These are phyloP conservation scores for Scomber scombrus DNA, from an alignment of 2,113 vertebrate species.

Conservation along the genomic window DNA sequence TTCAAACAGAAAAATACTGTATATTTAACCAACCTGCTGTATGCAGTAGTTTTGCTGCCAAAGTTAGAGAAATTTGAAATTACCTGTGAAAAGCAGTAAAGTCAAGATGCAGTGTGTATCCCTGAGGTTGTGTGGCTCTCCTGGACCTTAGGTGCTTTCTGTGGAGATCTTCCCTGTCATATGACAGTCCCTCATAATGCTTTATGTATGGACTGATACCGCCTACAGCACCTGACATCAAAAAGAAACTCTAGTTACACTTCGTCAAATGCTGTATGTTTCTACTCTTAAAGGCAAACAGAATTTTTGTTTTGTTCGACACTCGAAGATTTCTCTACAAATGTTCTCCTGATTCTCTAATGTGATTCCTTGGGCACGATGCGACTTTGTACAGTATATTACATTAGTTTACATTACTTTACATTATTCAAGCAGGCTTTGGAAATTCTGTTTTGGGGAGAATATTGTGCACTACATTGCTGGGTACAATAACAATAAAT, in stretches of 20 bases:
- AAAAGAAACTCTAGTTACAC: not conserved
- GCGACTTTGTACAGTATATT: too few relatives aligned
- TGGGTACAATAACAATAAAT: not conserved
- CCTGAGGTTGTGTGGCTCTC: conserved; percentile 50
- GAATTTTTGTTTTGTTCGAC: too few relatives aligned
- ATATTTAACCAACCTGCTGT: not conserved
- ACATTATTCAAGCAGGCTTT: too few relatives aligned
- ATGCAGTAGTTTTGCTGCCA: not conserved
- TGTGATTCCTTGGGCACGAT: too few relatives aligned
- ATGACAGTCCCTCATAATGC: conserved; percentile 77
- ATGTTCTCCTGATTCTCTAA: too few relatives aligned
- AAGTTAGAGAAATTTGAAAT: not conserved
- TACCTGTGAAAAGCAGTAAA: conserved; percentile 83
- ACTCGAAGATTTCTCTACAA: too few relatives aligned
- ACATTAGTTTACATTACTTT: too few relatives aligned
- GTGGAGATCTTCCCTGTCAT: conserved; percentile 71
- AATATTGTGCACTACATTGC: too few relatives aligned
- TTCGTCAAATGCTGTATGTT: not conserved
- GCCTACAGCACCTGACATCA: conserved; percentile 58
- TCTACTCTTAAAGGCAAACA: not conserved
- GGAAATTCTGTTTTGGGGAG: too few relatives aligned
- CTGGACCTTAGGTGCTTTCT: conserved; percentile 70
- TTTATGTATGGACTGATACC: conserved; percentile 76
- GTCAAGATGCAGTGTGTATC: conserved; percentile 68
- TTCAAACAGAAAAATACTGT: not conserved